Conservation (phyloP, 2,888 invertebrate genomes). For the Patella depressa region DNA sequence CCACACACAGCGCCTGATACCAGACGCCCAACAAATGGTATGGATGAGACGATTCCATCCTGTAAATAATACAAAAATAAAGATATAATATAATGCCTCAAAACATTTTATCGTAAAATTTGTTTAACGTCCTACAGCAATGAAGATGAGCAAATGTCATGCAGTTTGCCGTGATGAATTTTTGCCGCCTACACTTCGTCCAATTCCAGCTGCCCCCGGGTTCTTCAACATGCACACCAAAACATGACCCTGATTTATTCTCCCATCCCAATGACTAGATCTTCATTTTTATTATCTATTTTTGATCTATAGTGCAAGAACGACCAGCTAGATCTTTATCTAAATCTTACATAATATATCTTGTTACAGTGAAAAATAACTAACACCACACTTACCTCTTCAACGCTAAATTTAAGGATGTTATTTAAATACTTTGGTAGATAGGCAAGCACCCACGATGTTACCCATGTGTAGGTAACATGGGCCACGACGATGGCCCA, state of each 20-base stretch:
- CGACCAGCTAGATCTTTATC: no score
- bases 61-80: conserved; percentile 22
- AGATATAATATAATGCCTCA: neutral
- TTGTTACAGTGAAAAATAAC: no score
- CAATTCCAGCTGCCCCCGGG: neutral
- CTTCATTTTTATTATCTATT: no score
- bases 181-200: conserved; percentile 19
- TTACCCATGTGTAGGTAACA: conserved; percentile 70
- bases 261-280: no score
- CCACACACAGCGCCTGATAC: conserved; percentile 36
- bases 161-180: conserved; percentile 17
- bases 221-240: no score
- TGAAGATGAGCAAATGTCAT: neutral
- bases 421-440: conserved; percentile 68
- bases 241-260: no score
- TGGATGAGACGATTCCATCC: conserved; percentile 46
- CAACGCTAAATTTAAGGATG: conserved; percentile 52
- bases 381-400: conserved; percentile 41
- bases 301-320: no score
- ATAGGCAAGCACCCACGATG: conserved; percentile 70
- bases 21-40: conserved; percentile 47
- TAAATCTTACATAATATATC: no score
- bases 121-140: no score
- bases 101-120: neutral
- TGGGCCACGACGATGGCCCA: conserved; percentile 70